Percentiles rank a stretch among this genome's conserved stretches.
Conservation (phyloP, 2,113 vertebrate species). For the Axis porcinus region DNA sequence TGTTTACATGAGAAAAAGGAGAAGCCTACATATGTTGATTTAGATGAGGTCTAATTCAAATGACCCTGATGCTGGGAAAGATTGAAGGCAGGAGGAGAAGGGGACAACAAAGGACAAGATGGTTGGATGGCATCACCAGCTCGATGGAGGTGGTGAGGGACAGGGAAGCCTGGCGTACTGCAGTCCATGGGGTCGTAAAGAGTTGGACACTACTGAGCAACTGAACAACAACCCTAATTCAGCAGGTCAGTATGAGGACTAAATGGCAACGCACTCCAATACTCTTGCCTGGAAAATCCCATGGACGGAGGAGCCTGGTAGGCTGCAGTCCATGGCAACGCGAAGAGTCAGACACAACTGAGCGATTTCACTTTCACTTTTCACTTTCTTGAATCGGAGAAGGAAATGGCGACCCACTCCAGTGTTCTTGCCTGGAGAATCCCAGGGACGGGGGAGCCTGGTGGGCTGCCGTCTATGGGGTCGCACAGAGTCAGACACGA, state of each 20-base stretch:
- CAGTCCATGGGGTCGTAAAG: not conserved
- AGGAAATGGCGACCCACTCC: no score
- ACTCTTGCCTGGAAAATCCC: no score
- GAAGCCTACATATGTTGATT: not conserved
- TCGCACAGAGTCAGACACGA: fast-evolving
- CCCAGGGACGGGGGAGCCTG: no score
- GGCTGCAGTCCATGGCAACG: no score
- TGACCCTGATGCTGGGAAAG: not conserved
- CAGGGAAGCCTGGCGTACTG: not conserved
- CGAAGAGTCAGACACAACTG: no score
- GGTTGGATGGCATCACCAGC: not conserved
- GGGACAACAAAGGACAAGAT: not conserved
- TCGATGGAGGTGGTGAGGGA: not conserved
- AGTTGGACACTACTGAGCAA: not conserved
- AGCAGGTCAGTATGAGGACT: not conserved
- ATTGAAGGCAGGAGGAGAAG: not conserved
- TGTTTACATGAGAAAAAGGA: not conserved
- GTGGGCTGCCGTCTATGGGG: not conserved
- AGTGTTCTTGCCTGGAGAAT: no score
- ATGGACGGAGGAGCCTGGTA: no score
- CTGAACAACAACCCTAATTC: not conserved
- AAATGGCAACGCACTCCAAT: not conserved
- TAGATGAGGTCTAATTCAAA: not conserved
- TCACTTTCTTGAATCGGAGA: no score
- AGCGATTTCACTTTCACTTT: no score